Percentiles rank a stretch among this genome's conserved stretches.
Conservation (phyloP, 2,888 invertebrate species). For the Drosophila hamatofila region DNA sequence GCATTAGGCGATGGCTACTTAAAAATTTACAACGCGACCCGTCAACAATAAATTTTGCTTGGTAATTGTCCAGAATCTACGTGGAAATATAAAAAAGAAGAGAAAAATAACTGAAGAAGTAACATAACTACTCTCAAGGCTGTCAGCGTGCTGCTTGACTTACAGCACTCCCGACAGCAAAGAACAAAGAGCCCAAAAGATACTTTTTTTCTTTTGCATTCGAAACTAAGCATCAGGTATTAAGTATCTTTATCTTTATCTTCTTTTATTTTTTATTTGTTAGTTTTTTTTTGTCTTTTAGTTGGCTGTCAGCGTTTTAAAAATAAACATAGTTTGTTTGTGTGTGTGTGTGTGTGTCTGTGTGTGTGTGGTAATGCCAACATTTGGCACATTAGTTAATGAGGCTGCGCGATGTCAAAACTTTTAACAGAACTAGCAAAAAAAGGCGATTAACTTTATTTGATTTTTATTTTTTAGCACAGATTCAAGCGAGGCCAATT, state of each 20-base stretch:
- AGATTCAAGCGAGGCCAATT: constrained; percentile 2
- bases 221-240: constrained; percentile 29
- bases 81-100: constrained; percentile 25
- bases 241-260: constrained; percentile 13
- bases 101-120: constrained; percentile 14
- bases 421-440: constrained; percentile 10
- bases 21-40: constrained; percentile 71
- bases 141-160: constrained; percentile 34
- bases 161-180: constrained; percentile 14
- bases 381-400: constrained; percentile 47
- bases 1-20: constrained; percentile 73
- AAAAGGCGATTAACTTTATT: neutral
- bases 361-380: constrained; percentile 35
- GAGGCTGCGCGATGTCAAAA: constrained; percentile 22
- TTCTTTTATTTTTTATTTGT: constrained; percentile 3
- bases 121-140: constrained; percentile 39
- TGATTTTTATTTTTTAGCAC: neutral
- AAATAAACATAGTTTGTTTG: constrained; percentile 56
- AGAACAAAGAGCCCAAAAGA: constrained; percentile 27
- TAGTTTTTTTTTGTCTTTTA: constrained; percentile 12
- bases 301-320: constrained; percentile 59
- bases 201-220: constrained; percentile 44
- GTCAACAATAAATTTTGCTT: constrained; percentile 63
- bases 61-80: constrained; percentile 61
- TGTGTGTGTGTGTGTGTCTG: constrained; percentile 17